A percentile compares a stretch with the other conserved stretches of the same genome.
Evolutionary conservation across 2,113 vertebrate genomes (phyloP).

Genomic region (Callipepla squamata): DNA sequence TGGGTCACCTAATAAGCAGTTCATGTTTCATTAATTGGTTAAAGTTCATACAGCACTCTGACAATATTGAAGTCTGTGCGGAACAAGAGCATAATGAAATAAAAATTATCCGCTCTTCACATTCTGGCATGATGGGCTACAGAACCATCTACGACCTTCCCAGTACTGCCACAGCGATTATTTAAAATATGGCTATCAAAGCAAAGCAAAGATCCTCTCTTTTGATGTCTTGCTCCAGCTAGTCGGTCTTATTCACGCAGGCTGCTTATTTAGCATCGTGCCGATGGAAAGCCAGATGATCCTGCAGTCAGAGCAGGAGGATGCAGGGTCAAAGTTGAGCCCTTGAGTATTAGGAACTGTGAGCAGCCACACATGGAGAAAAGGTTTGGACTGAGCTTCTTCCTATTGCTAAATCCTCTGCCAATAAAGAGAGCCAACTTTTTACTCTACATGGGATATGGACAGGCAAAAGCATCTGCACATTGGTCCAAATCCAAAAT

Average conservation of each 20-base stretch:
- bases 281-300: conserved; percentile 24
- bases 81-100: conserved; percentile 64
- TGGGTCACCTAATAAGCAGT: conserved; percentile 66
- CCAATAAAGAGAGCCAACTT: conserved; percentile 26
- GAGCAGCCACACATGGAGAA: conserved; percentile 32
- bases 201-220: neutral
- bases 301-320: neutral
- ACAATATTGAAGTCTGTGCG: conserved; percentile 52
- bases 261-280: neutral
- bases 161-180: neutral
- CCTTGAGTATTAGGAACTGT: conserved; percentile 28
- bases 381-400: conserved; percentile 30
- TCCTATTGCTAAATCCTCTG: conserved; percentile 48
- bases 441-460: neutral
- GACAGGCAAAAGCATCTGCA: neutral
- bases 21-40: conserved; percentile 69
- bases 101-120: conserved; percentile 60
- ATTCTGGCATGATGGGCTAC: conserved; percentile 44
- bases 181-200: conserved; percentile 52
- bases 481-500: conserved; percentile 45
- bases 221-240: neutral
- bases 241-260: neutral
- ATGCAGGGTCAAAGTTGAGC: conserved; percentile 21
- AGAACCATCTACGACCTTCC: conserved; percentile 33
- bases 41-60: conserved; percentile 57